Evolutionary conservation across 2,888 invertebrate genomes (phyloP).

Genomic region (Kryphioiulus occultus): DNA sequence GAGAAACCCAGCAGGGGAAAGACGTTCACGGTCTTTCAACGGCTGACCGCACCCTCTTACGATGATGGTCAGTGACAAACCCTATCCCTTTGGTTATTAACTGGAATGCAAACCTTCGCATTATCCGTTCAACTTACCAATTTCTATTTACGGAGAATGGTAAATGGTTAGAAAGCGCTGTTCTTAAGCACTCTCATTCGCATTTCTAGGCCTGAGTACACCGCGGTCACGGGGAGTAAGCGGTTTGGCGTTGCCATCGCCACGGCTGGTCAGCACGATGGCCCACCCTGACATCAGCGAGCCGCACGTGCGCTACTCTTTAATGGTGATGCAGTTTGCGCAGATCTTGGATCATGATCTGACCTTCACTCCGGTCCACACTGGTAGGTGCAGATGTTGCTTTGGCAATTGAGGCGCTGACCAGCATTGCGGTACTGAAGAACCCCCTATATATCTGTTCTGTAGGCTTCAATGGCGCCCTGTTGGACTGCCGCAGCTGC

Average conservation of each 20-base stretch:
- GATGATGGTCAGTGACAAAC: conserved; percentile 73
- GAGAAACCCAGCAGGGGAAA: conserved; percentile 83
- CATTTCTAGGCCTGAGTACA: conserved; percentile 66
- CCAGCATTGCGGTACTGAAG: not conserved
- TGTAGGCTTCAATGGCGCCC: conserved; percentile 82
- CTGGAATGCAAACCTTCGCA: no score
- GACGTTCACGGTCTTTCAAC: conserved; percentile 82
- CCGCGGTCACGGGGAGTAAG: conserved; percentile 78
- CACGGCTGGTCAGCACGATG: conserved; percentile 82
- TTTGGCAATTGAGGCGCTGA: no score
- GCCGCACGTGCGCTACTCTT: conserved; percentile 83
- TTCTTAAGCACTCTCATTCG: no score
- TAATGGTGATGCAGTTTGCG: conserved; percentile 95
- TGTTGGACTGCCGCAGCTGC: conserved; percentile 87
- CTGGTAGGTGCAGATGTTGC: conserved; percentile 58
- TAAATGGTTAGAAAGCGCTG: no score
- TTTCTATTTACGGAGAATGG: no score
- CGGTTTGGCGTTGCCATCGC: conserved; percentile 81
- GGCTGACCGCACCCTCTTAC: conserved; percentile 83
- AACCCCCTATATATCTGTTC: not conserved
- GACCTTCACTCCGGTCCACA: conserved; percentile 85
- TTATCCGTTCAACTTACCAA: no score
- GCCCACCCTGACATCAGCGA: conserved; percentile 93
- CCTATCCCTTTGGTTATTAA: not conserved
- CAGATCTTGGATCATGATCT: conserved; percentile 94